Evolutionary conservation across 2,888 invertebrate species (phyloP).

Genomic region (Chalcosyrphus nemorum): DNA sequence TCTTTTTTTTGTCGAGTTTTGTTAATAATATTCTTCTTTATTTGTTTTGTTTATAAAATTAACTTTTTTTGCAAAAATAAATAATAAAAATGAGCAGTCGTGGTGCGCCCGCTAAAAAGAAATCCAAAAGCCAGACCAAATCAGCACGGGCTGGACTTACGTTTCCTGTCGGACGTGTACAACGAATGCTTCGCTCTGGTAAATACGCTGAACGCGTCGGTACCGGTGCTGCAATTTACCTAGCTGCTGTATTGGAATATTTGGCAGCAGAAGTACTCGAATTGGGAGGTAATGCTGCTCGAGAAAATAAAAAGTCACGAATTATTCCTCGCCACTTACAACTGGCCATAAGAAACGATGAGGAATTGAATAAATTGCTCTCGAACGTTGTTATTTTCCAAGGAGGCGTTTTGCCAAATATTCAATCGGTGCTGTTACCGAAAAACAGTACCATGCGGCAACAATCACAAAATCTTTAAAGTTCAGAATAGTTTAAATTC

Average conservation of each 20-base stretch:
- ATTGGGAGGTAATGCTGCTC: slow-evolving; percentile 85
- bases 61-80: background rate
- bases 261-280: slow-evolving; percentile 86
- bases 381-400: slow-evolving; percentile 82
- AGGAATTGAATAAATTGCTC: slow-evolving; percentile 90
- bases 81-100: slow-evolving; percentile 7
- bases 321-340: slow-evolving; percentile 87
- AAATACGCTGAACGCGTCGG: slow-evolving; percentile 84
- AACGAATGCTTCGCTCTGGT: slow-evolving; percentile 83
- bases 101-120: background rate
- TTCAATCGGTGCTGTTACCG: slow-evolving; percentile 88
- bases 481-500: background rate
- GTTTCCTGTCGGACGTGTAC: slow-evolving; percentile 83
- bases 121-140: background rate
- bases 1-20: background rate
- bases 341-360: slow-evolving; percentile 91
- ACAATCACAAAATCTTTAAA: background rate
- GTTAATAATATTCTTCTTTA: background rate
- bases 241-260: slow-evolving; percentile 85
- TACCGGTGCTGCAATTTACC: slow-evolving; percentile 82
- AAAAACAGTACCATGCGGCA: slow-evolving; percentile 84
- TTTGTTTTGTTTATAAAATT: background rate
- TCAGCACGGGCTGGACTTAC: slow-evolving; percentile 83
- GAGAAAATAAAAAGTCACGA: slow-evolving; percentile 86
- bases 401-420: slow-evolving; percentile 92